A percentile compares a stretch with the other conserved stretches of the same genome.
Conservation (phyloP, 2,888 invertebrate species). For the Scaeva pyrastri region DNA sequence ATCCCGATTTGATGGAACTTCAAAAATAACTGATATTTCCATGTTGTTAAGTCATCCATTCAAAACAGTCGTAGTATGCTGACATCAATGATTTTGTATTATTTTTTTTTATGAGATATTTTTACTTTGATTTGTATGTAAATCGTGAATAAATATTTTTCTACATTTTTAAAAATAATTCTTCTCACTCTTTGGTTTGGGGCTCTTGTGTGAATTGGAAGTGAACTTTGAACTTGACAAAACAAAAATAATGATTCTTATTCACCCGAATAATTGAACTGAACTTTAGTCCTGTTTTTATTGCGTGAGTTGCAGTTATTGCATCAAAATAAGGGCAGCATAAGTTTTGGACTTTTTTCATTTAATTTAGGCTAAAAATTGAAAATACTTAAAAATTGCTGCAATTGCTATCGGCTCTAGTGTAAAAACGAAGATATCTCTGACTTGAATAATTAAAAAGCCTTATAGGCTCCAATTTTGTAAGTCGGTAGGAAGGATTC, state of each 20-base stretch:
- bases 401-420: not conserved
- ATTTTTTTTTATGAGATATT: not conserved
- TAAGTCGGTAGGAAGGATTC: too few relatives aligned
- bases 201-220: not conserved
- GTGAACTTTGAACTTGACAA: not conserved
- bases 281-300: not conserved
- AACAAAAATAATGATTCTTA: not conserved
- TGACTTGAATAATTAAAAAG: slow-evolving; percentile 12
- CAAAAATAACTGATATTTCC: slow-evolving; percentile 21
- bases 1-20: slow-evolving; percentile 29
- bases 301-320: not conserved
- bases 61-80: too few relatives aligned
- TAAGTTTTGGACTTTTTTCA: not conserved
- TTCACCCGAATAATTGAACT: not conserved
- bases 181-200: not conserved
- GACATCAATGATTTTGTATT: not conserved
- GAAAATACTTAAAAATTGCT: not conserved
- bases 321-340: not conserved
- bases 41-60: slow-evolving; percentile 13
- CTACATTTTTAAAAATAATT: not conserved
- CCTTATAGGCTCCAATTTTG: not conserved
- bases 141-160: slow-evolving; percentile 8
- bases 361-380: not conserved
- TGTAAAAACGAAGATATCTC: not conserved
- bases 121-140: not conserved